These are phyloP conservation scores for Todus mexicanus DNA, from an alignment of 2,797 vertebrate species.

Conservation along the genomic window DNA sequence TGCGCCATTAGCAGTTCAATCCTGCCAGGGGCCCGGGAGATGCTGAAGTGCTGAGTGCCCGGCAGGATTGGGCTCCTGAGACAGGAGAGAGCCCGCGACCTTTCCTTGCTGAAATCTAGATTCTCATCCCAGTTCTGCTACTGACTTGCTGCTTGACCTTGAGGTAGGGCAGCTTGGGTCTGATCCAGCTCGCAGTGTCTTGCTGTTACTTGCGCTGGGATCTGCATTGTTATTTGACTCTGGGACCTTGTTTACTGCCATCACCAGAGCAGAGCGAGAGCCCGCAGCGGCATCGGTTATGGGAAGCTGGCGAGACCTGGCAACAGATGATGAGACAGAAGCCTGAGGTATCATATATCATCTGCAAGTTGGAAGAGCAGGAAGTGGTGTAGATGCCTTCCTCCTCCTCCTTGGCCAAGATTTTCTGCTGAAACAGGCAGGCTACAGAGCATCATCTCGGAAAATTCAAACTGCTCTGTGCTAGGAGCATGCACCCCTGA, in stretches of 20 bases:
- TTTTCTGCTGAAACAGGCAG: constrained; percentile 30
- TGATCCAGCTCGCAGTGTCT: background rate
- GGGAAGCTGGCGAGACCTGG: constrained; percentile 31
- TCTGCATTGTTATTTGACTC: constrained; percentile 25
- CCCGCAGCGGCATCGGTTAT: background rate
- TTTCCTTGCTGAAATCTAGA: background rate
- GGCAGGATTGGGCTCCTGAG: background rate
- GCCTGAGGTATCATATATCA: background rate
- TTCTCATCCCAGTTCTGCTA: background rate
- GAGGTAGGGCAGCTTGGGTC: background rate
- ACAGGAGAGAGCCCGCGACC: background rate
- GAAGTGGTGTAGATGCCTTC: background rate
- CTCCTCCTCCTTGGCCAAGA: background rate
- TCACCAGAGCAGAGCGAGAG: background rate
- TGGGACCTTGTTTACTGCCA: constrained; percentile 9
- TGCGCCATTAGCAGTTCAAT: background rate
- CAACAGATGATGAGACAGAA: background rate
- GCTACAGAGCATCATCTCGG: background rate
- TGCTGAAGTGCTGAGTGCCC: background rate
- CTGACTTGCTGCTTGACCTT: constrained; percentile 33
- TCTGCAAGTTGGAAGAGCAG: constrained; percentile 13
- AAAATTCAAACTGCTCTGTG: background rate
- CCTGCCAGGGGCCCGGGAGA: background rate
- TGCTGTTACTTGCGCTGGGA: background rate
- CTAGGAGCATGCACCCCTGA: background rate